phyloP scores from a whole-genome alignment of 2,888 invertebrate species.

The Phaedon cochleariae region DNA sequence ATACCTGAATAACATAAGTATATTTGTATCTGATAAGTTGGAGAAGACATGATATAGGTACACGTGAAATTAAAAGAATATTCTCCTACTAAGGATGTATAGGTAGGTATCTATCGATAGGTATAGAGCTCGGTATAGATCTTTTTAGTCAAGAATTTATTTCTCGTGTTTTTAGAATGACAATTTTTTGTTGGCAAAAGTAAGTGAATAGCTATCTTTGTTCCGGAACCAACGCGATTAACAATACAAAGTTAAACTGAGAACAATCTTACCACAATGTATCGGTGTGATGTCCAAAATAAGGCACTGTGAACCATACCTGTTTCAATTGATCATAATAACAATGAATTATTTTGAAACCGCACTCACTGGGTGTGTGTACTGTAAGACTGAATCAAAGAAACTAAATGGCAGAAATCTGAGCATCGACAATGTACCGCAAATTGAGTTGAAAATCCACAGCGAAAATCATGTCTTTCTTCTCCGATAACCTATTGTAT shows the following conservation, averaged over 20 bases:
- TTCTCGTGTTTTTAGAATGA: too few relatives aligned
- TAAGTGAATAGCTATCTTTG: conserved; percentile 26
- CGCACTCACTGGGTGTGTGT: conserved; percentile 24
- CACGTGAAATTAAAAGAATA: too few relatives aligned
- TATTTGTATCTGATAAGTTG: too few relatives aligned
- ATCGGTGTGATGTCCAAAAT: conserved; percentile 28
- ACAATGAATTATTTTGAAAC: conserved; percentile 22
- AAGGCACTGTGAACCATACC: conserved; percentile 30
- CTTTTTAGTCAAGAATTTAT: too few relatives aligned
- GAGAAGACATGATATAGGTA: too few relatives aligned
- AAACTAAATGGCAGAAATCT: conserved; percentile 29
- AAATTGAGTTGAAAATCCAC: conserved; percentile 27
- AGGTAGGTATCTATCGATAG: too few relatives aligned
- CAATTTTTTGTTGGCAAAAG: conserved; percentile 2
- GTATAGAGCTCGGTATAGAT: too few relatives aligned
- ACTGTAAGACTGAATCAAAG: conserved; percentile 19
- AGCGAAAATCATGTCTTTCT: conserved; percentile 26
- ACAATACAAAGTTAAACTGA: conserved; percentile 14
- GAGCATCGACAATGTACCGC: conserved; percentile 18
- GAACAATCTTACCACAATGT: conserved; percentile 30
- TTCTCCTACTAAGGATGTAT: too few relatives aligned
- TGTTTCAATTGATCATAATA: conserved; percentile 21
- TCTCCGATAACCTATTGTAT: conserved; percentile 30
- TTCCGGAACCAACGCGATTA: conserved; percentile 23
- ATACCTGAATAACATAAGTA: too few relatives aligned